Base-by-base conservation (phyloP, 2,113 vertebrate genomes). In the Barnardius zonarius region DNA sequence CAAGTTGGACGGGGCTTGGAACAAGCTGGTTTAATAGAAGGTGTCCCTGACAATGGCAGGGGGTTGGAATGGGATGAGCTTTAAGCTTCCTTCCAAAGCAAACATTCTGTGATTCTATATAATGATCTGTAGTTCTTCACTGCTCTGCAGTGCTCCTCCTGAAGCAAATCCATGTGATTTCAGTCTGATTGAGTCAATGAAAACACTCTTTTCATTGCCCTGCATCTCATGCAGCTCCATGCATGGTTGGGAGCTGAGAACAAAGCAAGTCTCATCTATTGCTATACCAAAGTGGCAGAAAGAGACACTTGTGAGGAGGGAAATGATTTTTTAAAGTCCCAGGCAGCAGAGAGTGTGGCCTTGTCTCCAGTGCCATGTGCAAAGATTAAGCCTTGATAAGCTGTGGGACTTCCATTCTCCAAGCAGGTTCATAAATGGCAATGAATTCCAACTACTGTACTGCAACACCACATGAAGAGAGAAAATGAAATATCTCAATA, bases 141-240 rank as follows among this genome's bases (percentile, higher is more conserved):
- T 69, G 76, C 69, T 85, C 51, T n/a, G 4, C 19, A 16, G 23
- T 9, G 46, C 63, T 44, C 64, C 41, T 77, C 37, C 46, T 37
- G 59, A 15, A n/a, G 59, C 43, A 19, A 61, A 2, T 10, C 1
- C 5, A 7, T 1, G 41, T 43, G 61, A 14, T 35, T 59, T 49
- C 13, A 44, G 14, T 13, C 7, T 3, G 35, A 4, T 14, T 4
- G 5, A 35, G 4, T 6, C 4, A 8, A 14, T 15, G 22, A 7
- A 64, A 73, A 31, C 35, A 22, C 3, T 1, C 28, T 46, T 33
- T 30, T 67, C 33, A 3, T 70, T 1, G 8, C 75, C 43, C 27
- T 37, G 62, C 27, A 1, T 14, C 83, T 54, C 23, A 0, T 4
- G 28, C 35, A 16, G 33, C 66, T 57, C 30, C 0, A 1, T 46